Base-by-base conservation (phyloP, 1,140 invertebrate genomes). In the Medauroidea extradentata region DNA sequence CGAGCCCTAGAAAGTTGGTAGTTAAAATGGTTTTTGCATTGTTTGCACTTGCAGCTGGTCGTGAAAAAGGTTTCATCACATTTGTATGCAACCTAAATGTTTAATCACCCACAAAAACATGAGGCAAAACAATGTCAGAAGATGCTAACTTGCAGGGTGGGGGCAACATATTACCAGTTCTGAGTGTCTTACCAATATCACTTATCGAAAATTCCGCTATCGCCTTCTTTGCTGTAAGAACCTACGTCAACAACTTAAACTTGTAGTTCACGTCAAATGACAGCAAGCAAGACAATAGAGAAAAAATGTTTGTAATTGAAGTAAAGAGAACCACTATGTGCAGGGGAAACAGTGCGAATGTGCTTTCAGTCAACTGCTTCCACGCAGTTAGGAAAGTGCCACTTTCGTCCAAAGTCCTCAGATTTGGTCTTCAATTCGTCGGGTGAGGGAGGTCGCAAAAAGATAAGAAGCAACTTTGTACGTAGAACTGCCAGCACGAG, bases 1-100 rank as follows among this genome's bases (percentile, higher is more conserved):
- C 73, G 63, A 18, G 74, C 77, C 61, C 74, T 63, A 59, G 65
- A 70, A 18, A 76, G 62, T 60, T 74, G 67, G 62, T 74, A 74
- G 63, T 73, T 73, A 56, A 71, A 75, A 52, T 73, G 64, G 53
- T 65, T 44, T 63, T 75, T 46, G 61, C 63, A 39, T 44, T 3
- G 62, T 53, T 59, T 69, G 49, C 11, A 34, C 29, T 34, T 34
- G 29, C 29, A 50, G 54, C 41, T 52, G 56, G 72, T 59, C 70
- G 67, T 16, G 69, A 61, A 64, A 72, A 78, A 39, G 76, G 75
- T 48, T 70, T 62, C 57, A 75, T 55, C 18, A 76, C 24, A 61
- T 72, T 44, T 19, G 50, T n/a, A 24, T 58, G 60, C 25, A 76
- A 41, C 11, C 67, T 59, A 56, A 73, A 76, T 34, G 29, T 11